These are phyloP conservation scores for Riparia riparia DNA, from an alignment of 2,113 vertebrate genomes.

Conservation along the genomic window DNA sequence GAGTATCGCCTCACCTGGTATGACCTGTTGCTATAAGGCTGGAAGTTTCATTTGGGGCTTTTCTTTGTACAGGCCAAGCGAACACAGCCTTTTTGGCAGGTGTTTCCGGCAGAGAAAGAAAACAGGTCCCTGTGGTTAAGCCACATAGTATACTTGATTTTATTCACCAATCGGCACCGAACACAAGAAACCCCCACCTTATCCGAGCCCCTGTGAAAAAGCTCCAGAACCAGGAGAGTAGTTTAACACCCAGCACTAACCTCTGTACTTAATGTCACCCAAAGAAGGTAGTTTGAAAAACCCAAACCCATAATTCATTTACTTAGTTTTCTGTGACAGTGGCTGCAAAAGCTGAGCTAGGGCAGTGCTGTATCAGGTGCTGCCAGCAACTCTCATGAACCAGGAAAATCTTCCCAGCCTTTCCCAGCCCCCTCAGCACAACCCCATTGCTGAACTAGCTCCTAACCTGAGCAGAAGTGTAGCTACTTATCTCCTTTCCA, in stretches of 20 bases:
- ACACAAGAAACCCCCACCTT: not conserved
- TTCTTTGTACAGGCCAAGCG: conserved; percentile 8
- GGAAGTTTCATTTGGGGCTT: conserved; percentile 18
- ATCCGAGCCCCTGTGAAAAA: not conserved
- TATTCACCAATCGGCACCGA: not conserved
- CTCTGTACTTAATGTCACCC: not conserved
- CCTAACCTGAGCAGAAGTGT: not conserved
- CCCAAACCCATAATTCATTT: not conserved
- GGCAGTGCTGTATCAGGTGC: accelerated
- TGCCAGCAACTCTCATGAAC: not conserved
- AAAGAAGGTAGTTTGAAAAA: not conserved
- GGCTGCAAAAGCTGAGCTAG: not conserved
- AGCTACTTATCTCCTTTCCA: not conserved
- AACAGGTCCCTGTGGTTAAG: conserved; percentile 81
- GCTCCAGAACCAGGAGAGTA: not conserved
- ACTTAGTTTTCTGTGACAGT: not conserved
- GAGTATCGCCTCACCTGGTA: not conserved
- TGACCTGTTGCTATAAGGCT: not conserved
- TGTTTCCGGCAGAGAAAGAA: conserved; percentile 88
- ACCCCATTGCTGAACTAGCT: not conserved
- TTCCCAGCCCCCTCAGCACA: accelerated
- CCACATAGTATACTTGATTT: not conserved
- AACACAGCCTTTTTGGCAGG: conserved; percentile 76
- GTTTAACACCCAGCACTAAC: conserved; percentile 2
- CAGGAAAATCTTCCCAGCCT: not conserved